Conservation (phyloP, 2,888 invertebrate genomes). For the Leptopilina myrica region DNA sequence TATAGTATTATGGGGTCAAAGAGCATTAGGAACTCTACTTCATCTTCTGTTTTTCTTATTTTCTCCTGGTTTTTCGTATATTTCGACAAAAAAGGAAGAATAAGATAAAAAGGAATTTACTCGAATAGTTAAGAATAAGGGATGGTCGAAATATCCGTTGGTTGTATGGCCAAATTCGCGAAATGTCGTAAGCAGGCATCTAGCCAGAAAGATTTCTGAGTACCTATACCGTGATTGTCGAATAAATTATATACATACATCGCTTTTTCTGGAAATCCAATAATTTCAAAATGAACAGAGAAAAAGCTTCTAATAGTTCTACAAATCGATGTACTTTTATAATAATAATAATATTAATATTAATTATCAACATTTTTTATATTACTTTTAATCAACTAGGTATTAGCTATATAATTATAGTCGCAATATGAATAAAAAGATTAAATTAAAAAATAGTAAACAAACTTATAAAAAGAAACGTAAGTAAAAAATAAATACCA, state of each 20-base stretch:
- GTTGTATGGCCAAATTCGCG: background rate
- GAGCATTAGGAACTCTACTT: conserved; percentile 14
- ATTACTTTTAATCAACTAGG: too few relatives aligned
- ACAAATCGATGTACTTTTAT: too few relatives aligned
- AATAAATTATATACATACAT: background rate
- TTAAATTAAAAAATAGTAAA: too few relatives aligned
- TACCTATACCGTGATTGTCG: background rate
- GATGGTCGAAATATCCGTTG: background rate
- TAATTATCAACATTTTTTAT: too few relatives aligned
- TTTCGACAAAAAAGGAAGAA: background rate
- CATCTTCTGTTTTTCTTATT: conserved; percentile 5
- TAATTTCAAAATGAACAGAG: too few relatives aligned
- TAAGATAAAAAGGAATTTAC: background rate
- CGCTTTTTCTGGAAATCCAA: background rate
- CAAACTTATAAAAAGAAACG: too few relatives aligned
- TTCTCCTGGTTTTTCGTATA: background rate
- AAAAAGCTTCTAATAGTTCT: too few relatives aligned
- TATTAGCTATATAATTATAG: too few relatives aligned
- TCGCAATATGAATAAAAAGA: too few relatives aligned
- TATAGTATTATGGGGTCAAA: background rate
- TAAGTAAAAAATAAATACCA: too few relatives aligned
- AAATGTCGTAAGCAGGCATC: conserved; percentile 19
- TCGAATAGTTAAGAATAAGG: conserved; percentile 1
- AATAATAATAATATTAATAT: too few relatives aligned
- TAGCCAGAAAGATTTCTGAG: background rate